phyloP scores from a whole-genome alignment of 2,888 invertebrate species.

The Drosophila macrospina region DNA sequence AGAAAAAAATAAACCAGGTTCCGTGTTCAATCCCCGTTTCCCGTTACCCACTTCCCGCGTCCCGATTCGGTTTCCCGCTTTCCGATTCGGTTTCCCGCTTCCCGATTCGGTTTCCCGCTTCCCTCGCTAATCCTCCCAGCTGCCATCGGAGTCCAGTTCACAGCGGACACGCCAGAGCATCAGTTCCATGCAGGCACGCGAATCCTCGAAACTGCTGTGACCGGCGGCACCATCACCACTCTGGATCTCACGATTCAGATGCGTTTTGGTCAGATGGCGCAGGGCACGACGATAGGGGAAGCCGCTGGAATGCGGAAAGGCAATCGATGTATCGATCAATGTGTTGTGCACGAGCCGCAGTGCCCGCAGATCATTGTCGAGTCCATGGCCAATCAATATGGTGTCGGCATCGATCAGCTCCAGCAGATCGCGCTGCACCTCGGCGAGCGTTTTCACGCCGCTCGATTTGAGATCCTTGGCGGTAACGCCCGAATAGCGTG shows the following conservation, averaged over 20 bases:
- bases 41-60: not conserved
- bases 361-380: constrained; percentile 96
- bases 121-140: constrained; percentile 50
- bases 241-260: constrained; percentile 94
- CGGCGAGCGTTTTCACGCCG: constrained; percentile 89
- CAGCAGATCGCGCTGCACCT: constrained; percentile 94
- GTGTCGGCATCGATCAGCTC: constrained; percentile 92
- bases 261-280: constrained; percentile 90
- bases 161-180: constrained; percentile 91
- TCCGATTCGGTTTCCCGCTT: not conserved
- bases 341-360: constrained; percentile 93
- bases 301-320: constrained; percentile 94
- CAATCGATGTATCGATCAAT: constrained; percentile 95
- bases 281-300: constrained; percentile 94
- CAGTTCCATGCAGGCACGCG: constrained; percentile 94
- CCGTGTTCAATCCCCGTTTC: not conserved
- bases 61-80: not conserved
- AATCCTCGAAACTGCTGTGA: constrained; percentile 98
- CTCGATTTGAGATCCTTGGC: constrained; percentile 88
- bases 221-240: constrained; percentile 87
- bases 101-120: not conserved
- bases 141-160: constrained; percentile 52
- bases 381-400: constrained; percentile 96
- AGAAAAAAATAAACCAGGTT: too few relatives aligned
- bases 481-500: constrained; percentile 97